A percentile compares a stretch with the other conserved stretches of the same genome.
Conservation (phyloP, 2,797 vertebrate species). For the Anas georgica region DNA sequence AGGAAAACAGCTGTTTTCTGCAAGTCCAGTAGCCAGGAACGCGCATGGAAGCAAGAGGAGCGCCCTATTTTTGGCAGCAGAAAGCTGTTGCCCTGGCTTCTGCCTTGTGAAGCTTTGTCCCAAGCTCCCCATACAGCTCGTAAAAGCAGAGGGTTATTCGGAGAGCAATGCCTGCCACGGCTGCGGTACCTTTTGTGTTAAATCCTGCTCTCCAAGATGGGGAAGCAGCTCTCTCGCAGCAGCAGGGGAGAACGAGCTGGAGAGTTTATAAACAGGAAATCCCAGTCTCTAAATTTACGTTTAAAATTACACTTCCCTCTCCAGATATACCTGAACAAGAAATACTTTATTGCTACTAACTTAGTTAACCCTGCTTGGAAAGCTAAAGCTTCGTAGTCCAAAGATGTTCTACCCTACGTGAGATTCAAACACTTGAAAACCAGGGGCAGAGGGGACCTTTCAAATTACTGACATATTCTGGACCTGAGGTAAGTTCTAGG, state of each 20-base stretch:
- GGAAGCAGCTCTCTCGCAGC: not conserved
- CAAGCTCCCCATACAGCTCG: not conserved
- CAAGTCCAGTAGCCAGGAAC: not conserved
- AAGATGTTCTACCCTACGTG: not conserved
- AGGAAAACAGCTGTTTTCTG: not conserved
- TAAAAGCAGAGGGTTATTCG: not conserved
- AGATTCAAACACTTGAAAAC: not conserved
- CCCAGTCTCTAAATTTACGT: not conserved
- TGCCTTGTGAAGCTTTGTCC: not conserved
- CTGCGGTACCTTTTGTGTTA: not conserved
- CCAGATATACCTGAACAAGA: conserved; percentile 4
- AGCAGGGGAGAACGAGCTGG: not conserved
- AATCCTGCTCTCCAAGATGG: not conserved
- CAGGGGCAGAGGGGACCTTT: not conserved
- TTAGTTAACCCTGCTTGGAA: not conserved
- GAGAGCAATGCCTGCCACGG: not conserved
- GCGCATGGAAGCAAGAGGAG: not conserved
- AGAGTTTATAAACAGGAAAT: conserved; percentile 16
- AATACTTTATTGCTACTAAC: not conserved
- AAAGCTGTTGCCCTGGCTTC: not conserved
- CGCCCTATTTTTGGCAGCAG: not conserved
- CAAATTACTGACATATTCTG: not conserved
- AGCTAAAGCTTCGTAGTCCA: not conserved
- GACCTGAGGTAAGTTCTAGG: not conserved
- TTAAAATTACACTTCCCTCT: not conserved